Conservation (phyloP, 2,888 invertebrate species). For the Octonoba sinensis region DNA sequence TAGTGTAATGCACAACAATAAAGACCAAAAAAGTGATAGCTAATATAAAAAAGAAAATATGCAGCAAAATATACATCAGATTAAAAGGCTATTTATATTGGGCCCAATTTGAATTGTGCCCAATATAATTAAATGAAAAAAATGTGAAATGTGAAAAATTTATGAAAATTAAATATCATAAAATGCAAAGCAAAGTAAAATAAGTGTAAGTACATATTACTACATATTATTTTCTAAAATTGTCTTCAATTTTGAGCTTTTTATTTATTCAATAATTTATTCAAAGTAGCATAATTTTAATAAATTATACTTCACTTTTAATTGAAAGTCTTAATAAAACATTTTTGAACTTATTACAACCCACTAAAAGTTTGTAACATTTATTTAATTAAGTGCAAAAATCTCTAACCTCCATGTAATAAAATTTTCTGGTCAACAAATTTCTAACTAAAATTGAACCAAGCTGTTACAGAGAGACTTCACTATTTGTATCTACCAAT, state of each 20-base stretch:
- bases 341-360: neutral
- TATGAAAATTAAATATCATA: constrained; percentile 3
- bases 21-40: neutral
- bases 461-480: too few relatives aligned
- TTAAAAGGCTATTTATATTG: neutral
- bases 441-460: too few relatives aligned
- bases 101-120: too few relatives aligned
- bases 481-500: too few relatives aligned
- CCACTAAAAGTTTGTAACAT: neutral
- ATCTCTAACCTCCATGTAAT: too few relatives aligned
- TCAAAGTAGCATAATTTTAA: neutral
- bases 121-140: too few relatives aligned
- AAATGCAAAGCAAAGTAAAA: constrained; percentile 1
- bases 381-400: too few relatives aligned
- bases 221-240: neutral
- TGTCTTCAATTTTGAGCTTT: neutral
- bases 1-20: neutral
- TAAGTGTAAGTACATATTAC: neutral
- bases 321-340: neutral
- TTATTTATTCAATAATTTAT: neutral
- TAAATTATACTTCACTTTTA: neutral
- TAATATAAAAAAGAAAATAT: neutral
- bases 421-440: too few relatives aligned
- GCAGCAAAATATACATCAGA: neutral
- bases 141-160: constrained; percentile 3